Conservation (phyloP, 1,140 invertebrate species). For the Heliconius hewitsoni region DNA sequence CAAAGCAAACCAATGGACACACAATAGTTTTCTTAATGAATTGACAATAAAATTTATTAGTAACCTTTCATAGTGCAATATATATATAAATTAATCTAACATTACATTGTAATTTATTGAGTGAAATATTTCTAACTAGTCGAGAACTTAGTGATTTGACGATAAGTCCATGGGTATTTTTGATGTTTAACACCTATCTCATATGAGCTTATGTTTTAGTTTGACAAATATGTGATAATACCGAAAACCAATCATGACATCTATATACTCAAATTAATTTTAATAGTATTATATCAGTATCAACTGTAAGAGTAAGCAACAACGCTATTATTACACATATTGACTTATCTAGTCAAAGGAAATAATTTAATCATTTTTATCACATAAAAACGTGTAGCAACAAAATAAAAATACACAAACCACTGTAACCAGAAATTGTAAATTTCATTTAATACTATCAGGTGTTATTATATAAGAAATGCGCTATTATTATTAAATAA, state of each 20-base stretch:
- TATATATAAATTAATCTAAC: background rate
- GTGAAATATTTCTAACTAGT: constrained; percentile 11
- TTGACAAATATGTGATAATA: background rate
- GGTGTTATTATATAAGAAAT: constrained; percentile 47
- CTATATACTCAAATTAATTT: constrained; percentile 25
- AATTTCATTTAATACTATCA: constrained; percentile 45
- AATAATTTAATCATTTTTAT: constrained; percentile 42
- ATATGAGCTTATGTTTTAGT: constrained; percentile 20
- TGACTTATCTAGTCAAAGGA: constrained; percentile 27
- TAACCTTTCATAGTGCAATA: background rate
- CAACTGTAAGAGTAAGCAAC: constrained; percentile 32
- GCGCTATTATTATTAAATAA: constrained; percentile 36
- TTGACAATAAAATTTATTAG: background rate
- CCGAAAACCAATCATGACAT: constrained; percentile 13
- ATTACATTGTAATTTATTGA: background rate
- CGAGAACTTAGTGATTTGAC: background rate
- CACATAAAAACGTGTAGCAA: constrained; percentile 36
- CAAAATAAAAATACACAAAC: constrained; percentile 32
- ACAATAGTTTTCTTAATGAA: background rate
- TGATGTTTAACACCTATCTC: constrained; percentile 26
- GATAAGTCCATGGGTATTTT: constrained; percentile 11
- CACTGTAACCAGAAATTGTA: constrained; percentile 33
- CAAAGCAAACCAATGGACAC: background rate
- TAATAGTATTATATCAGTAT: constrained; percentile 32
- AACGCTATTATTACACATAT: constrained; percentile 31